Percentiles rank a stretch among this genome's conserved stretches.
phyloP scores from a whole-genome alignment of 1,140 invertebrate genomes.

The Papilio polyxenes region DNA sequence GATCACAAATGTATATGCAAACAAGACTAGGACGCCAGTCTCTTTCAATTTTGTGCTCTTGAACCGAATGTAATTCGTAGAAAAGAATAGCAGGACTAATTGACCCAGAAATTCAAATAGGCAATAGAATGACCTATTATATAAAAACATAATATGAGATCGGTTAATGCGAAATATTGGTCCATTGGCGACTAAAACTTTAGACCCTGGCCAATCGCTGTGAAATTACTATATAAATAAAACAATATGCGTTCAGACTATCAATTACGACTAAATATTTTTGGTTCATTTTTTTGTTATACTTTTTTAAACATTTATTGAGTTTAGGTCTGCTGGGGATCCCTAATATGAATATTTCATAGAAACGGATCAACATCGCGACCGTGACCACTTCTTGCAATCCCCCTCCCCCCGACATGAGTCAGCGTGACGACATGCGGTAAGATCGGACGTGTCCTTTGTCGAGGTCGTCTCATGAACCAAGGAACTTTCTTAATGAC shows the following conservation, averaged over 20 bases:
- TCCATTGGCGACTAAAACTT: no score
- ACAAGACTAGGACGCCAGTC: neutral
- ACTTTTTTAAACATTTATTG: no score
- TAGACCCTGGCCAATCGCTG: no score
- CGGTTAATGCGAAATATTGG: no score
- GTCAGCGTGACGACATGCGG: conserved; percentile 14
- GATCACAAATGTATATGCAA: neutral
- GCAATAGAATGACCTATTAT: no score
- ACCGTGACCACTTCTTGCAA: conserved; percentile 25
- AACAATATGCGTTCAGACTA: no score
- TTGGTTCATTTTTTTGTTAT: no score
- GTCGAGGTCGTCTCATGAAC: conserved; percentile 17
- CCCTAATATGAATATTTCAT: conserved; percentile 14
- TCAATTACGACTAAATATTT: no score
- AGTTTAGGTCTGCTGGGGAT: neutral
- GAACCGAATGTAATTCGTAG: neutral
- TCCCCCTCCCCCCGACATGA: neutral
- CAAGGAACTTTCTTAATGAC: conserved; percentile 33
- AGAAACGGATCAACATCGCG: conserved; percentile 3
- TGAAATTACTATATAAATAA: no score
- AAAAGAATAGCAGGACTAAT: neutral
- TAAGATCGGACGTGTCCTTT: conserved; percentile 34
- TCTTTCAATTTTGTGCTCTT: neutral
- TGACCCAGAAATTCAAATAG: no score
- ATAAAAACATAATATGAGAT: no score